Evolutionary conservation across 2,888 invertebrate species (phyloP), one percentile per base, ranked within the genome.

Genomic region (Pseudococcus longispinus): DNA sequence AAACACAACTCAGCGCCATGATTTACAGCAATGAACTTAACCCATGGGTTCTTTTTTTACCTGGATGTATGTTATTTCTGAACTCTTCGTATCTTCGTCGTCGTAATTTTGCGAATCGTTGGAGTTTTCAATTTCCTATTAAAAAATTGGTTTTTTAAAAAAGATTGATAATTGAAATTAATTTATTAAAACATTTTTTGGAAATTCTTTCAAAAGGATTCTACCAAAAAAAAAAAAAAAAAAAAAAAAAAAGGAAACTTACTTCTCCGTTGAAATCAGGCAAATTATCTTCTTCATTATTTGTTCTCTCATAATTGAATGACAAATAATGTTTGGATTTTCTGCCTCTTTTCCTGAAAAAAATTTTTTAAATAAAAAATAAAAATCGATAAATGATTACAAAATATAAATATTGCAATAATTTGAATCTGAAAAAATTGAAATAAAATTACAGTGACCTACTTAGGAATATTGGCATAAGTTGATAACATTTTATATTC

Each of bases 231-330:
- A 70, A 60, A 84, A 51, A 32, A 44, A 20, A 37, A 32, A 26
- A 13, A 32, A 74, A 18, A 15, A 18, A 6, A 23, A 15, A 18
- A 15, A 23, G 15, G 55, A 13, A 70, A 90, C 94, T 95, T 65
- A 94, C 94, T 90, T 94, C 95, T 90, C 95, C 95, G 90, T 94
- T 95, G 0, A 95, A 95, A 90, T 94, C 95, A 89, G 95, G 93
- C 44, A 95, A 95, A 90, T 95, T 95, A 0, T 93, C 93, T 89
- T 94, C 94, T 88, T 94, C 94, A 77, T 93, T 93, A 90, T 94
- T 94, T 1, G 92, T 91, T 77, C 90, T 82, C 5, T 87, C 87
- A 70, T 23, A 80, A 55, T 70, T 70, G 15, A 44, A 82, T 20
- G 13, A 23, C 9, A 42, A 44, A 15, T 20, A 44, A 20, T 42